A percentile compares a stretch with the other conserved stretches of the same genome.
These are phyloP conservation scores for Taphrorychus bicolor DNA, from an alignment of 2,888 invertebrate species.

Conservation along the genomic window DNA sequence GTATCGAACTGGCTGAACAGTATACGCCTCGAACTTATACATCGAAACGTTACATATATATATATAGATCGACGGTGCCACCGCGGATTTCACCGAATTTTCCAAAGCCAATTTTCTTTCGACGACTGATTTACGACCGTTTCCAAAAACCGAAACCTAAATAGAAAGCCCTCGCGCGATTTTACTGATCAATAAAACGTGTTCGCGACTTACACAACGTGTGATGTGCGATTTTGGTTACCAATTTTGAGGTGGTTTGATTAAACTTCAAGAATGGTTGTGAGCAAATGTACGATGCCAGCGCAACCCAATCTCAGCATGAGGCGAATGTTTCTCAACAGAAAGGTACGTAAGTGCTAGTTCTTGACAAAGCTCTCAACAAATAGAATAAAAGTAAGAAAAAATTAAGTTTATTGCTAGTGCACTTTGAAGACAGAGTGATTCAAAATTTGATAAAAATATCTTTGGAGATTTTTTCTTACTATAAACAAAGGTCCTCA, in stretches of 20 bases:
- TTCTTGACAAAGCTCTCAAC: not conserved
- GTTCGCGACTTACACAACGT: constrained; percentile 11
- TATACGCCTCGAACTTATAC: constrained; percentile 37
- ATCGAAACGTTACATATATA: constrained; percentile 20
- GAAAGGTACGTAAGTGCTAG: constrained; percentile 49
- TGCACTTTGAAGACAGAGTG: too few species aligned
- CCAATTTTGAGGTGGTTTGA: constrained; percentile 30
- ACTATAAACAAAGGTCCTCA: too few species aligned
- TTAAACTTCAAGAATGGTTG: constrained; percentile 53
- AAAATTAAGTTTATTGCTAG: too few species aligned
- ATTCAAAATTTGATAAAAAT: too few species aligned
- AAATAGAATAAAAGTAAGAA: not conserved
- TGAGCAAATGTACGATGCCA: constrained; percentile 56
- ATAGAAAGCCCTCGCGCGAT: constrained; percentile 19
- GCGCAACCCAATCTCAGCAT: constrained; percentile 54
- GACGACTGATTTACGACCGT: constrained; percentile 21
- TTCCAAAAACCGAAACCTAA: constrained; percentile 14
- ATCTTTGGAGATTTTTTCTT: too few species aligned
- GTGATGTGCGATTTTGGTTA: constrained; percentile 40
- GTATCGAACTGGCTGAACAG: constrained; percentile 43
- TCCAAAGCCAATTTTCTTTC: not conserved
- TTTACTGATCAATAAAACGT: not conserved
- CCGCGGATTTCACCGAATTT: not conserved
- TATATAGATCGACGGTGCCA: not conserved
- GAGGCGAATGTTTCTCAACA: constrained; percentile 54